Base-by-base conservation (phyloP, 2,113 vertebrate species). In the Bungarus multicinctus region DNA sequence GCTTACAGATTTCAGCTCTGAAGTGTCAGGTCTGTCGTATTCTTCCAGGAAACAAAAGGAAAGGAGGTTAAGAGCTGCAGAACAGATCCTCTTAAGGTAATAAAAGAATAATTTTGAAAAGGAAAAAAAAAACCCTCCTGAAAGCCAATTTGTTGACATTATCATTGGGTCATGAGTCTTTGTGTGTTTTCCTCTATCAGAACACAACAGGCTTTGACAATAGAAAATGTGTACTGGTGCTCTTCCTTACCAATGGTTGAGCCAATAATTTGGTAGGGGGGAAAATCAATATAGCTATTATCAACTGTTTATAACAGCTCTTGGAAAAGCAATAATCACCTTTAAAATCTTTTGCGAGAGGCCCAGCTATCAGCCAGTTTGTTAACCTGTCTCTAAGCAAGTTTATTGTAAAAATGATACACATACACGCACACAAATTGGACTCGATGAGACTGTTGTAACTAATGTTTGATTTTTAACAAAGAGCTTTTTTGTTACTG, bases 261-360 rank as follows among this genome's bases (percentile, higher is more conserved):
- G 94, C 93, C 2, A 0, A 95, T 95, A 96, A 95, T 57, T 93
- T 94, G 25, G 43, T 16, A 16, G 2, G 4, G 12, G 12, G 10
- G 22, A 58, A 91, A 92, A 96, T 96, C 97, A 94, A 96, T 97
- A 94, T 91, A 91, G 88, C 93, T 94, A 96, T 97, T 97, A 97
- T 94, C 94, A 95, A 58, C 89, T 93, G 88, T 94, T 96, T 93
- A 95, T 93, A 95, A 91, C 94, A 95, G 94, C 96, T 50, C 47
- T 96, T 95, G 93, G 87, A 95, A 94, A 94, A 95, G 94, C 96
- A 94, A 95, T 93, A 94, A 94, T 87, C 69, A 93, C 95, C 89
- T 95, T 87, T 95, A 94, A 94, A 95, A 93, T 4, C 85, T 88
- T 88, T 94, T 95, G 91, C 91, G 74, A 69, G 88, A 93, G 93